These are phyloP conservation scores for Gadopsis marmoratus DNA, from an alignment of 2,797 vertebrate species.

Conservation along the genomic window DNA sequence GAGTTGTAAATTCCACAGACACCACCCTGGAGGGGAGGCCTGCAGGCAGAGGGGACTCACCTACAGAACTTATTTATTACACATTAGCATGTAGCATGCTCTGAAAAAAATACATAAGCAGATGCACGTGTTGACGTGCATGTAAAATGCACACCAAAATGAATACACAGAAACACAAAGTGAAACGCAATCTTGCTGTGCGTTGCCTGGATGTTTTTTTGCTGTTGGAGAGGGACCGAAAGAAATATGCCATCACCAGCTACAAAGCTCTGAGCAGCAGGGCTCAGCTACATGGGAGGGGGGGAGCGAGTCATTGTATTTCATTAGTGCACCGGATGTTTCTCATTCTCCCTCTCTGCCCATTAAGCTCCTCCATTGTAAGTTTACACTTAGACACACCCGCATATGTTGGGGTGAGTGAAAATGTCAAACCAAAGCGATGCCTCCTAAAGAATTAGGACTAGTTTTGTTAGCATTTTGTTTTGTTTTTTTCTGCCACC, in stretches of 20 bases:
- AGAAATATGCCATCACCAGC: slow-evolving; percentile 32
- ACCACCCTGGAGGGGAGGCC: slow-evolving; percentile 13
- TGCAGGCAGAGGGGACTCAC: slow-evolving; percentile 18
- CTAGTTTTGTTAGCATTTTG: neutral
- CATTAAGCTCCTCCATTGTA: slow-evolving; percentile 37
- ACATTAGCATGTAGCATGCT: neutral
- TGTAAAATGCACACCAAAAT: neutral
- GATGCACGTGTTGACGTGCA: no score
- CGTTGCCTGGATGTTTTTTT: neutral
- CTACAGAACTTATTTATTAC: slow-evolving; percentile 2
- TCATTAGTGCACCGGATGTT: slow-evolving; percentile 71
- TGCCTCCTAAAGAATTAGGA: neutral
- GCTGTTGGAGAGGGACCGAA: slow-evolving; percentile 22
- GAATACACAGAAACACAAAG: neutral
- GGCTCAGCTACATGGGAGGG: slow-evolving; percentile 5
- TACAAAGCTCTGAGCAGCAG: slow-evolving; percentile 40
- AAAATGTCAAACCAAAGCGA: slow-evolving; percentile 5
- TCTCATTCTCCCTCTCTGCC: slow-evolving; percentile 38
- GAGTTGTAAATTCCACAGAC: slow-evolving; percentile 60
- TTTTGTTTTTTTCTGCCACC: neutral
- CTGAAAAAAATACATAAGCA: slow-evolving; percentile 3
- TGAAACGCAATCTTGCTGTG: neutral
- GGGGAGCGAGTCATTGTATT: slow-evolving; percentile 74
- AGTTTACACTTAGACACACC: slow-evolving; percentile 30
- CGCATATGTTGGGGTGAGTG: neutral